Evolutionary conservation across 1,140 invertebrate species (phyloP), one percentile per base, ranked within the genome.

Genomic region (Tetragnatha versicolor): DNA sequence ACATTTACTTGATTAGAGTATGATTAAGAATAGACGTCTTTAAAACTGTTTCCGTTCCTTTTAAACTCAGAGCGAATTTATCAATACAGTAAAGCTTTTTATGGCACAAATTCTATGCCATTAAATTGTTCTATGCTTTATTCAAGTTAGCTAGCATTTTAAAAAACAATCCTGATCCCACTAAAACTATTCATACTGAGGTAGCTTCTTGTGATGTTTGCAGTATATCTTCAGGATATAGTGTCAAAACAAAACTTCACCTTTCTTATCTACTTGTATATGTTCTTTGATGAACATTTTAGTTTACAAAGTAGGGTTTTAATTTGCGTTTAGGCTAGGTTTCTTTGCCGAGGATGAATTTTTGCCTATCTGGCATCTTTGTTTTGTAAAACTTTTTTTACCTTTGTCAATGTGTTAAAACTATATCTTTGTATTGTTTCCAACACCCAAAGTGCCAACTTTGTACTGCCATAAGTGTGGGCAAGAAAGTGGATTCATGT

Each of bases 151-250:
- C n/a, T n/a, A n/a, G n/a, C n/a, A n/a, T n/a, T n/a, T n/a, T n/a
- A n/a, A n/a, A n/a, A n/a, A n/a, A n/a, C n/a, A n/a, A n/a, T n/a
- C n/a, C n/a, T n/a, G n/a, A n/a, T n/a, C n/a, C n/a, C n/a, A n/a
- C n/a, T n/a, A n/a, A n/a, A n/a, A n/a, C n/a, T n/a, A n/a, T n/a
- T n/a, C n/a, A n/a, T n/a, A n/a, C n/a, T n/a, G n/a, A n/a, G n/a
- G 10, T 53, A 17, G 14, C 2, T 31, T 29, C 3, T 25, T 4
- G n/a, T 45, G 42, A 60, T 53, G 73, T 77, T 77, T 77, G 45
- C 73, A 77, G 17, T 77, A 66, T 77, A 77, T 77, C 73, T 29
- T 7, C 29, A 47, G 9, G 73, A 77, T 77, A 77, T 77, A 77
- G 29, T 77, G 73, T 33, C 42, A n/a, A n/a, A n/a, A n/a, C 37